Evolutionary conservation across 2,797 vertebrate species (phyloP), one percentile per base, ranked within the genome.

Genomic region (Myoxocephalus aenaeus): DNA sequence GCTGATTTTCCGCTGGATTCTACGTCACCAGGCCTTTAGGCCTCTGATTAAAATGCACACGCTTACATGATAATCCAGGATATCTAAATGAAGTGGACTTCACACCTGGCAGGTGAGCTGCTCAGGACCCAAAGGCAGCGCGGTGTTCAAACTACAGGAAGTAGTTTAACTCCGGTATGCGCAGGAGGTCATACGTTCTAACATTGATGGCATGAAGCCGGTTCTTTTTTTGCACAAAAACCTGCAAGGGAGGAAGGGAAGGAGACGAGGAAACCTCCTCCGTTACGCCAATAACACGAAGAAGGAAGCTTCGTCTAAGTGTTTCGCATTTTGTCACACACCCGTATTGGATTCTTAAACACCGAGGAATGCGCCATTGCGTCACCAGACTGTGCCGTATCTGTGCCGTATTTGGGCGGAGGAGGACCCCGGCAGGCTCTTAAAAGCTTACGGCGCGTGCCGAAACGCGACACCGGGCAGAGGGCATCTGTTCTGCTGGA

Each of bases 401-500:
- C 7, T 36, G 34, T 1, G 32, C 4, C 32, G 5, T 32, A 32
- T 32, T 32, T 34, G 36, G 36, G 9, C 9, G 36, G 8, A 11
- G 71, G 72, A 65, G 36, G 8, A 68, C 78, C 72, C 62, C 79
- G 72, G 27, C 13, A 68, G 62, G 81, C 82, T 90, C 89, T 91
- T 87, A 91, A 86, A 80, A 85, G 88, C 88, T 90, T 86, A 85
- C 18, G 68, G 88, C 73, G 38, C 68, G 83, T 63, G 81, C 81
- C 85, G 89, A 88, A 90, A 90, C 67, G 75, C 74, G 88, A 91
- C 82, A 86, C 86, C 48, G 77, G 22, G 79, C 72, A 44, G 66
- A 80, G 59, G 85, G 87, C 91, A 87, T 91, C 88, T 92, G 90
- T 75, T 88, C 81, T 72, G 69, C 80, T 76, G 15, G 44, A 87